Evolutionary conservation across 1,140 invertebrate species (phyloP).

Genomic region (Lasioglossum baleicum): DNA sequence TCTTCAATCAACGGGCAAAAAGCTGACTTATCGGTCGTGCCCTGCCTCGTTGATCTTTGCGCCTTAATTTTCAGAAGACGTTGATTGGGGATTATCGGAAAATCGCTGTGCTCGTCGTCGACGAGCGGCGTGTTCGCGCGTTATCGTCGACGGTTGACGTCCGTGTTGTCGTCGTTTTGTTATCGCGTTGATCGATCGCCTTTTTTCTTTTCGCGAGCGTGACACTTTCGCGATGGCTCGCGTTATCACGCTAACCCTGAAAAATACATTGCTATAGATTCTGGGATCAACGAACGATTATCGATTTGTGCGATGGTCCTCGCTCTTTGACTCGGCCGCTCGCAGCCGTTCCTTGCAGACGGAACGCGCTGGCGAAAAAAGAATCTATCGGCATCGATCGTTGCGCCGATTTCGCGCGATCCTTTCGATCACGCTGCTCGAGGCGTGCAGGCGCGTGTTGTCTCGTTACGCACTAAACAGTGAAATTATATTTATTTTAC

Average conservation of each 20-base stretch:
- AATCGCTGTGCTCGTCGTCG: background rate
- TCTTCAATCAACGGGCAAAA: background rate
- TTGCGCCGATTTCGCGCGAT: too few relatives aligned
- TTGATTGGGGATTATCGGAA: background rate
- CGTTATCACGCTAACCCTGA: background rate
- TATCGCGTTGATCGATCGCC: background rate
- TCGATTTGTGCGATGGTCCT: background rate
- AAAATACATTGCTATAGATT: background rate
- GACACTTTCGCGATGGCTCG: background rate
- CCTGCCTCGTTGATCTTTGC: background rate
- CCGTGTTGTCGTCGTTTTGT: too few relatives aligned
- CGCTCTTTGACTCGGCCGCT: background rate
- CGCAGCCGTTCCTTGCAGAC: too few relatives aligned
- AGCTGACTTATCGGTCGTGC: conserved; percentile 21
- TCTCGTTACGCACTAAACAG: too few relatives aligned
- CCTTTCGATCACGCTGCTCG: too few relatives aligned
- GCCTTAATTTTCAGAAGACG: background rate
- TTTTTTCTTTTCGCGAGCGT: background rate
- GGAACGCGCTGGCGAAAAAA: background rate
- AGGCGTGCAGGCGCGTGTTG: too few relatives aligned
- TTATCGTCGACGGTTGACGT: background rate
- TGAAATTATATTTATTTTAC: too few relatives aligned
- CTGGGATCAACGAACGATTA: background rate
- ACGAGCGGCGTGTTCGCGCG: too few relatives aligned
- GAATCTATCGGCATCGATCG: background rate